Evolutionary conservation across 2,797 vertebrate species (phyloP).

Genomic region (Myioborus miniatus): DNA sequence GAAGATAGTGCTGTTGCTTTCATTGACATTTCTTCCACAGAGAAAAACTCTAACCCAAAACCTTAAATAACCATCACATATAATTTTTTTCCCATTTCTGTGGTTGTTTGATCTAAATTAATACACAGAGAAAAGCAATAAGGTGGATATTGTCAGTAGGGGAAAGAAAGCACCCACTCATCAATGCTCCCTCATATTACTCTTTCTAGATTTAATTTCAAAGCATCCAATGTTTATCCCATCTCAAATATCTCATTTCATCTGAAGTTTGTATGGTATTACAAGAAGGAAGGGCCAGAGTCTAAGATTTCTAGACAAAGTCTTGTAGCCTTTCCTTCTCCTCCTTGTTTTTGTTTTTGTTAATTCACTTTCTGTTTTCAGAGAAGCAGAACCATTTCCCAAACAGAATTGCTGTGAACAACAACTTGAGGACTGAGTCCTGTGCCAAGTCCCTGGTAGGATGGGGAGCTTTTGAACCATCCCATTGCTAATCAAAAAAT

Average conservation of each 20-base stretch:
- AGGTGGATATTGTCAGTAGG: background rate
- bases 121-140: background rate
- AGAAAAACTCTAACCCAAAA: rapidly evolving
- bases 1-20: background rate
- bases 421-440: background rate
- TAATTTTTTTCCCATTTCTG: background rate
- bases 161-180: background rate
- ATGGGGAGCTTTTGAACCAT: background rate
- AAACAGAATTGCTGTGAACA: background rate
- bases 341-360: constrained; percentile 30
- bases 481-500: constrained; percentile 45
- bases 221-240: background rate
- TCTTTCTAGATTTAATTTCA: constrained; percentile 28
- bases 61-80: rapidly evolving
- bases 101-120: background rate
- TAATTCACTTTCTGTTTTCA: constrained; percentile 24
- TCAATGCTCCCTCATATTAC: background rate
- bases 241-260: constrained; percentile 24
- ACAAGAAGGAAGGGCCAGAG: background rate
- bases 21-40: background rate
- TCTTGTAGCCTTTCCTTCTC: background rate
- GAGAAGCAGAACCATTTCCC: constrained; percentile 21
- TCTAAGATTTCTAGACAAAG: background rate
- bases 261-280: background rate
- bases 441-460: constrained; percentile 1